A percentile compares a stretch with the other conserved stretches of the same genome.
phyloP scores from a whole-genome alignment of 2,113 vertebrate genomes.

The Aptenodytes forsteri region DNA sequence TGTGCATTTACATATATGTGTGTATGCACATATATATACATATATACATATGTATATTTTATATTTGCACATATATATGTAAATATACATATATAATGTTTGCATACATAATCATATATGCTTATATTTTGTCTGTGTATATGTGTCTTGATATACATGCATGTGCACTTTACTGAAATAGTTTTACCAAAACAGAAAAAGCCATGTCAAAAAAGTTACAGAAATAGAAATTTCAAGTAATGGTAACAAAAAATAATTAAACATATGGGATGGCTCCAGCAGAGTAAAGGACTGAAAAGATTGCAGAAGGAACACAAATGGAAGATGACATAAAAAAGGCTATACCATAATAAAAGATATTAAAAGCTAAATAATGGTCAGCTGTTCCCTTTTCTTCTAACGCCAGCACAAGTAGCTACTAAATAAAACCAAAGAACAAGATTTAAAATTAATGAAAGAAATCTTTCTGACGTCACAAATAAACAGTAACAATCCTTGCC shows the following conservation, averaged over 20 bases:
- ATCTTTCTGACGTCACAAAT: not conserved
- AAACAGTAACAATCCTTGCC: not conserved
- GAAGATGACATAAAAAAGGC: not conserved
- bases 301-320: not conserved
- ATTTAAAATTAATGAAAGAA: not conserved
- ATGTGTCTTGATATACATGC: not conserved
- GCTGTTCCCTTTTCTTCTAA: not conserved
- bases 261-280: accelerated
- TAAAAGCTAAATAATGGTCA: not conserved
- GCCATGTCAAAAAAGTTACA: not conserved
- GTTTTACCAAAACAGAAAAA: not conserved
- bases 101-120: no score
- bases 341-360: not conserved
- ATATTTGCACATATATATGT: not conserved
- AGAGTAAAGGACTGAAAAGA: not conserved
- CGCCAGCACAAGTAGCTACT: not conserved
- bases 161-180: not conserved
- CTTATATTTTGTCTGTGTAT: not conserved
- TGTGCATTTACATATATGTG: not conserved
- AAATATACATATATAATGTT: not conserved
- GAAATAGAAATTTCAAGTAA: not conserved
- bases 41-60: not conserved
- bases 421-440: not conserved
- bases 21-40: no score
- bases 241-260: not conserved